Base-by-base conservation (phyloP, 2,888 invertebrate species). In the Nephrotoma flavescens region DNA sequence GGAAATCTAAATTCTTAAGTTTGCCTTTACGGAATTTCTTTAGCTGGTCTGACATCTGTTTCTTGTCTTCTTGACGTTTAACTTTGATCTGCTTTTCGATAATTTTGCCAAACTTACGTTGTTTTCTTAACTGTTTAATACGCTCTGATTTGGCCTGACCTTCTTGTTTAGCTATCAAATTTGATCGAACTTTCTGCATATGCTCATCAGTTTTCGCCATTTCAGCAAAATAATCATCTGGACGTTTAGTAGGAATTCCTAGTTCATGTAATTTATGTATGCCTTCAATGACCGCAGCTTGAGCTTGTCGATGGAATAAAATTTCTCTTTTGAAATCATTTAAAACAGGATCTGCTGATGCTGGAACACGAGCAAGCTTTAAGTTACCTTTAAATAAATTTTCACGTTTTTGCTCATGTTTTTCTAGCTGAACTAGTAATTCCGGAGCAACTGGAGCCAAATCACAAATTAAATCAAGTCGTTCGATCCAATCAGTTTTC, bases 191-290 rank as follows among this genome's bases (percentile, higher is more conserved):
- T 92, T 98, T 98, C 89, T 98, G 97, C 99, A 99, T 99, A 89
- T 99, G 99, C 45, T 94, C 95, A 92, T 99, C 99, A 12, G 97
- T 94, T 91, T 99, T 99, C 0, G 97, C 98, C 99, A 99, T 99
- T 93, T 99, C 97, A 0, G 99, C 99, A 92, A 98, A 99, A 91
- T 98, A 99, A 91, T 99, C 99, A 87, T 97, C 96, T 0, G 99
- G 99, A 86, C 96, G 93, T 89, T 94, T 95, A 0, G 97, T 98
- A 0, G 94, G 92, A 85, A 98, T 92, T 31, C 95, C 95, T 5
- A 97, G 90, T 57, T 94, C 94, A 87, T 97, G 96, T 7, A 99
- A 92, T 88, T 94, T 94, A 85, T 95, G 94, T 41, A 99, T 93
- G 0, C 96, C 97, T 88, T 96, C 95, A 42, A 97, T 89, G 0